A percentile compares a stretch with the other conserved stretches of the same genome.
Conservation (phyloP, 2,113 vertebrate genomes). For the Leucopsar rothschildi region DNA sequence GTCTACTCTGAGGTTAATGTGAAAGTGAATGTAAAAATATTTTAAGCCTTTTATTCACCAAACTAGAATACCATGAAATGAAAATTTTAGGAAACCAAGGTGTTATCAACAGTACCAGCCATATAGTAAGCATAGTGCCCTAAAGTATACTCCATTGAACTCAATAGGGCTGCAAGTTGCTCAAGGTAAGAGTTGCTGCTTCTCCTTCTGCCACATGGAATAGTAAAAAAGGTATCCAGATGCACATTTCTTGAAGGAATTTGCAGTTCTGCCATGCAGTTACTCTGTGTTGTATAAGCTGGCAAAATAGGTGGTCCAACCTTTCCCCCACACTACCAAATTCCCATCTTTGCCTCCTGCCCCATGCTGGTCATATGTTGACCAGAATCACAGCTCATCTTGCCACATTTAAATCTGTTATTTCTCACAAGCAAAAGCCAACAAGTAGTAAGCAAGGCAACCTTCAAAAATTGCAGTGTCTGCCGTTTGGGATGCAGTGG, state of each 20-base stretch:
- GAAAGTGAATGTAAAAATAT: not conserved
- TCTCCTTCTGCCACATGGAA: not conserved
- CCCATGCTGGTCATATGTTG: too few relatives aligned
- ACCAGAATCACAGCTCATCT: not conserved
- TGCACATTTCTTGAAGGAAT: fast-evolving
- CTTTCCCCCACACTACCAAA: fast-evolving
- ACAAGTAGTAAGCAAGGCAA: not conserved
- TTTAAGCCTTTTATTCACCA: not conserved
- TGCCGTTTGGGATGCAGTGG: not conserved
- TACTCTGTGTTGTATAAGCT: not conserved
- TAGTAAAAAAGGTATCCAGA: not conserved
- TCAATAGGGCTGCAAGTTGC: not conserved
- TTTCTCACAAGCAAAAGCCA: not conserved
- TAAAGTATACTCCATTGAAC: not conserved
- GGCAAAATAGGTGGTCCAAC: not conserved
- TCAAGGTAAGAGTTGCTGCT: not conserved
- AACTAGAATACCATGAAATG: not conserved
- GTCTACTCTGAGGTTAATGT: slow-evolving; percentile 2
- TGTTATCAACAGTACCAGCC: not conserved
- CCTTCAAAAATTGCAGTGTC: not conserved
- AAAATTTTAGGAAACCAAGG: not conserved
- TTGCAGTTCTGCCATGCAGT: not conserved
- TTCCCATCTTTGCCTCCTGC: not conserved
- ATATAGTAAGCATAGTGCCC: not conserved
- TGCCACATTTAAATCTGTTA: not conserved